Evolutionary conservation across 1,140 invertebrate genomes (phyloP).

Genomic region (Orchesella cincta): DNA sequence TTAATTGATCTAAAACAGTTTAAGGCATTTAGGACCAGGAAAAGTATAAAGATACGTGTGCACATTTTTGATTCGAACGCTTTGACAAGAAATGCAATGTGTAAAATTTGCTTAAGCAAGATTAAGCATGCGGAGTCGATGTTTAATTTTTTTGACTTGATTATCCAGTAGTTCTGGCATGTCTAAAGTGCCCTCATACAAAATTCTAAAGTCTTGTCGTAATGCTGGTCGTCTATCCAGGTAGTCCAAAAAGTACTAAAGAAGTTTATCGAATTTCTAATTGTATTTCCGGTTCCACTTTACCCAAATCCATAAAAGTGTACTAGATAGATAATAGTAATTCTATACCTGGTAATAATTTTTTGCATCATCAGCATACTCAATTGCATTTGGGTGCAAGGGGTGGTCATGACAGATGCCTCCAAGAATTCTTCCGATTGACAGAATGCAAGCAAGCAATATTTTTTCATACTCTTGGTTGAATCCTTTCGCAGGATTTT

Average conservation of each 20-base stretch:
- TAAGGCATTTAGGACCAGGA: background rate
- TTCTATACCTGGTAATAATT: constrained; percentile 42
- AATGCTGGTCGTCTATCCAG: constrained; percentile 38
- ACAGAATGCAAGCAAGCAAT: constrained; percentile 42
- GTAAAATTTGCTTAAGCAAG: background rate
- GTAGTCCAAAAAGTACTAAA: constrained; percentile 48
- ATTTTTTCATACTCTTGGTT: constrained; percentile 44
- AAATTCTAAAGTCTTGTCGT: constrained; percentile 42
- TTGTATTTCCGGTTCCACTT: too few relatives aligned
- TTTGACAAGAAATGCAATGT: background rate
- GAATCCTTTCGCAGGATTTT: constrained; percentile 44
- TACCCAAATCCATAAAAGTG: background rate
- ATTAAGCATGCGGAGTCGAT: constrained; percentile 24
- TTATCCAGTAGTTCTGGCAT: constrained; percentile 46
- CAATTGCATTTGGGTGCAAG: constrained; percentile 43
- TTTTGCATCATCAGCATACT: constrained; percentile 45
- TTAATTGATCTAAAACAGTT: too few relatives aligned
- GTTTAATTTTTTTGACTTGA: constrained; percentile 44
- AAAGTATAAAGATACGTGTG: background rate
- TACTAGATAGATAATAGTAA: too few relatives aligned
- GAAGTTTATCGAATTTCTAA: constrained; percentile 15
- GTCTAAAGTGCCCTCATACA: constrained; percentile 47
- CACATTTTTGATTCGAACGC: background rate
- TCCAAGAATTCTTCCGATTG: constrained; percentile 45
- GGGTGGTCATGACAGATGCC: constrained; percentile 49